These are phyloP conservation scores for Campoletis raptor DNA, from an alignment of 2,888 invertebrate species.

Conservation along the genomic window DNA sequence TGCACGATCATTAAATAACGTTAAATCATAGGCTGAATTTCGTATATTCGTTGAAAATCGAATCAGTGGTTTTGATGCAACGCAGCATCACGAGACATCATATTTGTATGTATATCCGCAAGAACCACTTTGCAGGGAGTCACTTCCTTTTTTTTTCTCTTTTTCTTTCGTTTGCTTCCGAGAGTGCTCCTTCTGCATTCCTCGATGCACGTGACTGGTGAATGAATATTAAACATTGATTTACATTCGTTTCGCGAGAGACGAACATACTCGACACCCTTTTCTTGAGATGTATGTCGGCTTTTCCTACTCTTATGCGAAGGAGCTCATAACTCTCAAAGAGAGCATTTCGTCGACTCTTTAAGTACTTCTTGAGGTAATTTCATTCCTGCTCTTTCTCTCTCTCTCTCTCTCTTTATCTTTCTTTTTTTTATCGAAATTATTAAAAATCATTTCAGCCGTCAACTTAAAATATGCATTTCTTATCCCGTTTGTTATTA, in stretches of 20 bases:
- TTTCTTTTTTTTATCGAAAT: neutral
- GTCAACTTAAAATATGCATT: neutral
- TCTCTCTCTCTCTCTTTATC: neutral
- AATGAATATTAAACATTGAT: conserved; percentile 67
- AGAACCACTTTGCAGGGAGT: conserved; percentile 9
- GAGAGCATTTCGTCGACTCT: neutral
- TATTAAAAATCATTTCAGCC: neutral
- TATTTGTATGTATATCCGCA: conserved; percentile 11
- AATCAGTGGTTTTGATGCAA: neutral
- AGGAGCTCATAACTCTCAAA: neutral
- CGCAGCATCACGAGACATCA: neutral
- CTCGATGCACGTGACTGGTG: conserved; percentile 45
- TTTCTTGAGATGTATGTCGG: conserved; percentile 15
- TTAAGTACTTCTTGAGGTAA: neutral
- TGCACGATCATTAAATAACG: neutral
- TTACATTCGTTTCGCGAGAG: conserved; percentile 61
- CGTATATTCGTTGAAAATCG: neutral
- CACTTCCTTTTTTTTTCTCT: conserved; percentile 2
- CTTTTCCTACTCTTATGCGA: neutral
- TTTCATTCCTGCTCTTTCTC: neutral
- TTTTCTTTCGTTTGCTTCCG: conserved; percentile 7
- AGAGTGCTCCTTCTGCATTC: conserved; percentile 44
- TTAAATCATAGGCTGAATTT: neutral
- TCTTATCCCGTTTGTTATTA: neutral
- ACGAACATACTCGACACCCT: conserved; percentile 35